phyloP scores from a whole-genome alignment of 2,797 vertebrate genomes.

The Chelidonichthys spinosus region DNA sequence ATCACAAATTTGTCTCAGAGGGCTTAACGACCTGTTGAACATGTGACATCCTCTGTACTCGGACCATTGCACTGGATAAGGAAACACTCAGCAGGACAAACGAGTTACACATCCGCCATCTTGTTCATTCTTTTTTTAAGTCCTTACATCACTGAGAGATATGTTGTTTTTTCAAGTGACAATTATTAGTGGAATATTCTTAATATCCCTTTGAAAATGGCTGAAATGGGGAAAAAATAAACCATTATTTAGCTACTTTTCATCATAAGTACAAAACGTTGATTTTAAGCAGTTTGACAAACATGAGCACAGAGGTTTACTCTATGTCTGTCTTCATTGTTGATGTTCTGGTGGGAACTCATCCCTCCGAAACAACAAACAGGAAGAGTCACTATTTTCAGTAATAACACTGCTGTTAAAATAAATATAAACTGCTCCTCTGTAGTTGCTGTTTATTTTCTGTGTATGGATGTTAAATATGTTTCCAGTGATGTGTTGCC shows the following conservation, averaged over 20 bases:
- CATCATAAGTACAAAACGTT: background rate
- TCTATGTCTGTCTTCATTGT: background rate
- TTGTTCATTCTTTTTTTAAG: background rate
- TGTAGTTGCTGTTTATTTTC: background rate
- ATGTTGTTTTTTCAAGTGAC: no score
- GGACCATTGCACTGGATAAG: no score
- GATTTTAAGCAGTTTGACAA: background rate
- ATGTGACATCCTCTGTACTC: no score
- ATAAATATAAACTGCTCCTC: background rate
- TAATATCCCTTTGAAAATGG: background rate
- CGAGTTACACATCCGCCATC: background rate
- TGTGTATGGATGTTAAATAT: background rate
- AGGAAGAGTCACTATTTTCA: background rate
- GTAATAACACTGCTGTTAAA: slow-evolving; percentile 7
- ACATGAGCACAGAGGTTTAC: background rate
- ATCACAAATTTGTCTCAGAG: no score
- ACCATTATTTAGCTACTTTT: no score
- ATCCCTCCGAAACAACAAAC: background rate
- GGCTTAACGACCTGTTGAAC: no score
- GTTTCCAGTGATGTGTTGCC: background rate
- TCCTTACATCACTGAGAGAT: background rate
- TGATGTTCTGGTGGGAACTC: slow-evolving; percentile 3
- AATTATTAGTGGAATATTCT: background rate
- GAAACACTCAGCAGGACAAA: background rate
- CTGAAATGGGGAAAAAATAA: background rate